Base-by-base conservation (phyloP, 2,113 vertebrate genomes). In the Sardina pilchardus region DNA sequence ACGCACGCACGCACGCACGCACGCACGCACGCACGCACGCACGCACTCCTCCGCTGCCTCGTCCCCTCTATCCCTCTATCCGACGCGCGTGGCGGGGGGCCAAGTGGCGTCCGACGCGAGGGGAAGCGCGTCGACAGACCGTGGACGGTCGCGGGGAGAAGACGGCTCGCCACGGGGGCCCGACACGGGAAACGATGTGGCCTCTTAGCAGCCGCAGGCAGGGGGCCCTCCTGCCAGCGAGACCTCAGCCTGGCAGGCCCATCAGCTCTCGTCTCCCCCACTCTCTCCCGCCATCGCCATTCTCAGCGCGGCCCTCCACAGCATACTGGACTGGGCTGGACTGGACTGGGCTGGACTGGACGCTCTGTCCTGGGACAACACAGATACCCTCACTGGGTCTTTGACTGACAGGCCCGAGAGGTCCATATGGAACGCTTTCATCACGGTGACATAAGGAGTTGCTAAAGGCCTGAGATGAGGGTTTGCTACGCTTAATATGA, bases 41-140 rank as follows among this genome's bases (percentile, higher is more conserved):
- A 42, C 75, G 42, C 53, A 71, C 59, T 81, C 75, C 82, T 48
- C 44, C 86, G 83, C 82, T 10, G 47, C 39, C 30, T 85, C 10
- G 89, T 86, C 36, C 81, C 81, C 84, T 85, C 48, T 47, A 44
- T 84, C 89, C 86, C 88, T 83, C 89, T 86, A 90, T 89, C 86
- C 71, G 81, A 30, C 71, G 59, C 44, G 39, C 21, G 83, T 44
- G 80, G 90, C 89, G 21, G 0, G 0, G 47, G 50, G 89, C 88
- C 88, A 91, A 87, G 85, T 83, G 47, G 34, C 4, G 30, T 2
- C 85, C 43, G 85, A 84, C 63, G 39, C 88, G 83, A 89, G 84
- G 82, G 82, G 87, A 82, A 48, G 21, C 85, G 88, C 85, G 89
- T 48, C 81, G 91, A 90, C 87, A 82, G 84, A 85, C 75, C n/a